Evolutionary conservation across 1,140 invertebrate genomes (phyloP), one percentile per base, ranked within the genome.

Genomic region (Pemphigus obesinymphae): DNA sequence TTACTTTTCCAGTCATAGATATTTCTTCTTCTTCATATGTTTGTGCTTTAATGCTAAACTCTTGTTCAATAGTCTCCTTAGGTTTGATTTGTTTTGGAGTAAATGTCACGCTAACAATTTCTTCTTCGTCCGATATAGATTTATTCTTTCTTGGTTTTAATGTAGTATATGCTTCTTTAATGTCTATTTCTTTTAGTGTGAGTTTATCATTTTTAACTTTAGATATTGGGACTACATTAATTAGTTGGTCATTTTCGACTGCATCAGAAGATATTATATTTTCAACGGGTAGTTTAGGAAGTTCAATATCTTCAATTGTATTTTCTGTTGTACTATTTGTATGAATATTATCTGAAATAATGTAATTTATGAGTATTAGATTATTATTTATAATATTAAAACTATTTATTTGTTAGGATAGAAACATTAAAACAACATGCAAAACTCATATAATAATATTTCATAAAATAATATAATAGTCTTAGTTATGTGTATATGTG

Each of bases 1-100:
- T 93, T 5, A 94, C 91, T 87, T 93, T 94, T 82, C 93, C 92
- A 15, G 92, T 92, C 90, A 95, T 92, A 7, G 92, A 93, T 83
- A 95, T 92, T 87, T 95, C 93, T 88, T 95, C 93, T 88, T 95
- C 94, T 66, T 93, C 93, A 86, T 95, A 95, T 0, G 92, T 92
- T 87, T 94, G 92, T 66, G 94, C 87, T 37, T 92, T 92, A 84
- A 95, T 94, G 86, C 92, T 94, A 85, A 95, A 95, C 87, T 94
- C 93, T 88, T 95, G 93, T 86, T 95, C 93, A 10, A 95, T 92
- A 85, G 94, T 92, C 88, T 95, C 93, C 87, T 94, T 93, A 3
- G 90, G 92, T 89, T 58, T 90, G 88, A 83, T 89, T 86, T 84
- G 89, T 90, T 83, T 83, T 4, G 84, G 84, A 63, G 83, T 84